Percentiles rank a stretch among this genome's conserved stretches.
phyloP scores from a whole-genome alignment of 2,113 vertebrate genomes.

The Nansenia antarctica region DNA sequence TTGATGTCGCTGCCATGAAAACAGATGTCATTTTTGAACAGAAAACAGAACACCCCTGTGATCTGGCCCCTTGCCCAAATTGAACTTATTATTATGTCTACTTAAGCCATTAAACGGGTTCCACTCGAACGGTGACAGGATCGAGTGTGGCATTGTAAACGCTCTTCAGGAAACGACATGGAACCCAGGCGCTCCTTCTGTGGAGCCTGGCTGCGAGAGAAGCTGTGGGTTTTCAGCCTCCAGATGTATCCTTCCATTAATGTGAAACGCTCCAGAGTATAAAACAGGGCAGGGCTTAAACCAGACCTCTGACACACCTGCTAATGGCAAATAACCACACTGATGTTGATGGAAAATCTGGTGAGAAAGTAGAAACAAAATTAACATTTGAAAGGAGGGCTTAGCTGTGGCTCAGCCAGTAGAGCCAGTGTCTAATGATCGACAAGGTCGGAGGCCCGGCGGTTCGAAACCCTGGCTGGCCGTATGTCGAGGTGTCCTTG shows the following conservation, averaged over 20 bases:
- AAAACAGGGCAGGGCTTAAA: slow-evolving; percentile 34
- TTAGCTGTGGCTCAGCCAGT: too few relatives aligned
- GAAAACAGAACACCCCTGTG: slow-evolving; percentile 55
- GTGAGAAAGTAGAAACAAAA: neutral
- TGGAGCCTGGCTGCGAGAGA: slow-evolving; percentile 24
- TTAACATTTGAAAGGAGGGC: too few relatives aligned
- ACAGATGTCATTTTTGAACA: slow-evolving; percentile 58
- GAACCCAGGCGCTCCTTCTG: slow-evolving; percentile 17
- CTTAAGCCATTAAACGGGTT: slow-evolving; percentile 52
- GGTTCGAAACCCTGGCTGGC: too few relatives aligned
- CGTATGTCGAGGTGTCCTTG: too few relatives aligned
- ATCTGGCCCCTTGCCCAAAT: slow-evolving; percentile 44
- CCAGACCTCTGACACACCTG: slow-evolving; percentile 26
- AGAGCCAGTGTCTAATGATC: too few relatives aligned
- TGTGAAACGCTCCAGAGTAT: slow-evolving; percentile 27
- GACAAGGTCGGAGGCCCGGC: too few relatives aligned
- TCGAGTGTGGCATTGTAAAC: slow-evolving; percentile 56
- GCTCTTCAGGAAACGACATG: slow-evolving; percentile 56
- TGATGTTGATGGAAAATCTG: slow-evolving; percentile 17
- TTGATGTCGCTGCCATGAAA: slow-evolving; percentile 58
- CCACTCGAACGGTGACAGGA: slow-evolving; percentile 40
- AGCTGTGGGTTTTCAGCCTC: slow-evolving; percentile 46
- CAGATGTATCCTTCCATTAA: slow-evolving; percentile 68
- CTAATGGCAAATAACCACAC: slow-evolving; percentile 15
- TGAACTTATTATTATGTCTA: slow-evolving; percentile 57